These are phyloP conservation scores for Nicator chloris DNA, from an alignment of 2,113 vertebrate species.

Conservation along the genomic window DNA sequence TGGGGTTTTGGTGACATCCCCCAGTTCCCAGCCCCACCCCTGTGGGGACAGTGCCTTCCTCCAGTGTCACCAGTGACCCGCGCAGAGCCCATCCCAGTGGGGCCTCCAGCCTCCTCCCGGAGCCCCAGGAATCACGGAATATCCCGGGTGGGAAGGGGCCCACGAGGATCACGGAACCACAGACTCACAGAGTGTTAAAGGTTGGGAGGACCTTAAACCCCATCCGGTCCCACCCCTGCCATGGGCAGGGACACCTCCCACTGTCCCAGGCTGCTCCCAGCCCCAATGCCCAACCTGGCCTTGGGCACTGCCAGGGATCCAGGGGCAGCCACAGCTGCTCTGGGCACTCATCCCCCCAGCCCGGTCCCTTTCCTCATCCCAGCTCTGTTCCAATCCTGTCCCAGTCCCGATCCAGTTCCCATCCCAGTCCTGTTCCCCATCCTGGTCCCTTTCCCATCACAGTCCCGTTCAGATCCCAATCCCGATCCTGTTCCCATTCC, in stretches of 20 bases:
- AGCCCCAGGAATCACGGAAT: not conserved
- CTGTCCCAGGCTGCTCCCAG: not conserved
- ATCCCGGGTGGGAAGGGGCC: rapidly evolving
- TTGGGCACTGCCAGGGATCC: not conserved
- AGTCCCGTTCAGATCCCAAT: no score
- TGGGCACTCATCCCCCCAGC: not conserved
- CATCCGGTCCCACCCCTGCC: not conserved
- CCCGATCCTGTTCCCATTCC: no score
- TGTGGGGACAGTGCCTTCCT: rapidly evolving
- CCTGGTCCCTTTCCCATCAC: no score
- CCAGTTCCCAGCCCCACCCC: not conserved
- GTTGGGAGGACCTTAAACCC: not conserved
- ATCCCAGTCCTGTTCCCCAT: not conserved
- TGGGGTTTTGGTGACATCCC: not conserved
- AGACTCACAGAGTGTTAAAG: not conserved
- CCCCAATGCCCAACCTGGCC: not conserved
- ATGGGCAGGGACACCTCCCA: not conserved
- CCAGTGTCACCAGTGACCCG: not conserved
- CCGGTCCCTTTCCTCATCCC: not conserved
- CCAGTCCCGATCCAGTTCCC: not conserved
- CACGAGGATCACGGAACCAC: not conserved
- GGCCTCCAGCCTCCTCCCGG: not conserved
- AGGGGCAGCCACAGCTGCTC: not conserved
- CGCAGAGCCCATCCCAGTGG: rapidly evolving
- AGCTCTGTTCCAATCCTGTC: not conserved